Evolutionary conservation across 1,140 invertebrate genomes (phyloP).

Genomic region (Coboldia fuscipes): DNA sequence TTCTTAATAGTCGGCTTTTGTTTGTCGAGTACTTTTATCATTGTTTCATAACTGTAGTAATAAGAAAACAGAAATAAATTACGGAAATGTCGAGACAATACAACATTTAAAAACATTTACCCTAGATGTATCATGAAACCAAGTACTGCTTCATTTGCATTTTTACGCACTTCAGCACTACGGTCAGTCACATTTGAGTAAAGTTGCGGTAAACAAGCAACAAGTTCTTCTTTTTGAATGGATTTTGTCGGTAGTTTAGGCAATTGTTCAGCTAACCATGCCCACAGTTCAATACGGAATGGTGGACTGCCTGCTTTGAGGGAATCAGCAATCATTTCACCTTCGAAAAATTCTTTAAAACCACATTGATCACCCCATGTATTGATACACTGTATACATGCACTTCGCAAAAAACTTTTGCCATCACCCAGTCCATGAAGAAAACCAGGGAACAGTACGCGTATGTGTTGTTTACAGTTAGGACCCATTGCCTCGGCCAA

Average conservation of each 20-base stretch:
- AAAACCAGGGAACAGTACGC: constrained; percentile 63
- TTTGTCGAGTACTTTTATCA: constrained; percentile 58
- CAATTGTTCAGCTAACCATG: constrained; percentile 65
- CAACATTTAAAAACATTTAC: background rate
- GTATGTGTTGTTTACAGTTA: constrained; percentile 55
- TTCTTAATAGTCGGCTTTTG: constrained; percentile 73
- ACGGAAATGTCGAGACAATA: too few species aligned
- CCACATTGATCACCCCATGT: constrained; percentile 62
- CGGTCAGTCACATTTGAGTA: constrained; percentile 76
- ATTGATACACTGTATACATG: constrained; percentile 61
- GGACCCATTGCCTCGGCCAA: constrained; percentile 63
- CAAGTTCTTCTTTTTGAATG: constrained; percentile 60
- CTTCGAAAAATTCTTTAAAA: constrained; percentile 64
- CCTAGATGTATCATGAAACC: constrained; percentile 83
- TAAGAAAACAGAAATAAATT: too few species aligned
- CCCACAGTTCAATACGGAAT: constrained; percentile 57
- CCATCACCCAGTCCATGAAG: constrained; percentile 45
- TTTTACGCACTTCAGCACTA: constrained; percentile 75
- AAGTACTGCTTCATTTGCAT: constrained; percentile 67
- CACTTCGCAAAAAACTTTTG: constrained; percentile 52
- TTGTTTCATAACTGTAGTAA: constrained; percentile 41
- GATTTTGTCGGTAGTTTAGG: constrained; percentile 44
- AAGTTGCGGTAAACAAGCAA: constrained; percentile 54
- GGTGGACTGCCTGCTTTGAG: constrained; percentile 65
- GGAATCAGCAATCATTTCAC: constrained; percentile 72